phyloP scores from a whole-genome alignment of 1,140 invertebrate genomes.

The Euura lappo region DNA sequence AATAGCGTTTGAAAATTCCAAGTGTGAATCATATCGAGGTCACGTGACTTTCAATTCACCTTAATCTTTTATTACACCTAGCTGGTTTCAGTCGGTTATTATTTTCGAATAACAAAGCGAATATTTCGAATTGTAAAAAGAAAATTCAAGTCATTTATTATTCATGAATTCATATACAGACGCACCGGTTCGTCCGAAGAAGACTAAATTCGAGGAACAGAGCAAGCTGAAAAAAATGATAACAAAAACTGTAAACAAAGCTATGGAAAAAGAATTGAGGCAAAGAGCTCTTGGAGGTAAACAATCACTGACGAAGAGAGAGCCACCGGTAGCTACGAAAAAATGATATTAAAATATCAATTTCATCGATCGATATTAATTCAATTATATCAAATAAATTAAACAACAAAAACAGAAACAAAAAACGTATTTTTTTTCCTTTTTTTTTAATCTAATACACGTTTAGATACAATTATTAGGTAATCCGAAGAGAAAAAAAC shows the following conservation, averaged over 20 bases:
- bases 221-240: constrained; percentile 69
- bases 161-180: constrained; percentile 49
- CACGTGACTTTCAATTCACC: too few relatives aligned
- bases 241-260: constrained; percentile 67
- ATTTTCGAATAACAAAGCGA: too few relatives aligned
- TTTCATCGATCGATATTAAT: constrained; percentile 2
- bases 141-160: constrained; percentile 9
- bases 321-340: constrained; percentile 24
- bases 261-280: constrained; percentile 67
- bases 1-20: too few relatives aligned
- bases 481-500: too few relatives aligned
- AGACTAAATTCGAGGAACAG: constrained; percentile 63
- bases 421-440: too few relatives aligned
- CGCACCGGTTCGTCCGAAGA: constrained; percentile 68
- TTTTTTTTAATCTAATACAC: too few relatives aligned
- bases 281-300: constrained; percentile 60
- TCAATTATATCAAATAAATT: too few relatives aligned
- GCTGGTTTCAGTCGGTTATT: too few relatives aligned
- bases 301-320: constrained; percentile 53
- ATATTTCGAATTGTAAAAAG: constrained; percentile 11
- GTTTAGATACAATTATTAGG: too few relatives aligned
- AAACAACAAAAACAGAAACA: neutral
- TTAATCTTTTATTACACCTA: too few relatives aligned
- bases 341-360: constrained; percentile 1
- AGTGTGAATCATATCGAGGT: too few relatives aligned